These are phyloP conservation scores for Xanthia togata DNA, from an alignment of 2,888 invertebrate genomes.

Conservation along the genomic window DNA sequence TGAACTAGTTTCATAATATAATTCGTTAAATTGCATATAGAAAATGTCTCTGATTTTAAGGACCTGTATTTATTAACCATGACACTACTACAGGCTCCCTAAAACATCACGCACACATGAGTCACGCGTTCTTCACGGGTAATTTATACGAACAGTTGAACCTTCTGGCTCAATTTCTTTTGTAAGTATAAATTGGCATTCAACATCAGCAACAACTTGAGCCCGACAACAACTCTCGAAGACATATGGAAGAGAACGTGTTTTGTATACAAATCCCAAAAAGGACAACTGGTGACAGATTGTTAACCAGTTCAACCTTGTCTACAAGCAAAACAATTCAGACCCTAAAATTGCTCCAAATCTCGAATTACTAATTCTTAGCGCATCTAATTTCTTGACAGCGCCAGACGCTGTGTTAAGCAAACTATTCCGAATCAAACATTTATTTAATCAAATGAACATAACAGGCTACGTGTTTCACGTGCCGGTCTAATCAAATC, in stretches of 20 bases:
- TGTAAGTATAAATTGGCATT: slow-evolving; percentile 36
- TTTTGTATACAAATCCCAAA: slow-evolving; percentile 48
- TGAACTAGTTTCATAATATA: no score
- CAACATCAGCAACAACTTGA: slow-evolving; percentile 47
- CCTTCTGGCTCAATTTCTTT: slow-evolving; percentile 37
- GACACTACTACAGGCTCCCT: not conserved
- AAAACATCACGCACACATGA: not conserved
- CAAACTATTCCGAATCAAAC: slow-evolving; percentile 77
- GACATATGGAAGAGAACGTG: slow-evolving; percentile 59
- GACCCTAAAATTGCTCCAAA: slow-evolving; percentile 28
- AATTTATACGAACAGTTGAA: slow-evolving; percentile 17
- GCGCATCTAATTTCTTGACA: slow-evolving; percentile 70
- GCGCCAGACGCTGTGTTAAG: slow-evolving; percentile 61
- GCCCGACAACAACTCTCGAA: slow-evolving; percentile 51
- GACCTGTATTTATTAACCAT: no score
- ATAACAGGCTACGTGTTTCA: slow-evolving; percentile 81
- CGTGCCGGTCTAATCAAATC: slow-evolving; percentile 81
- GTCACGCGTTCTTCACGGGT: not conserved
- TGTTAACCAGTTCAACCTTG: slow-evolving; percentile 40
- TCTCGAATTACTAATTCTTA: slow-evolving; percentile 72
- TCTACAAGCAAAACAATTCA: slow-evolving; percentile 26
- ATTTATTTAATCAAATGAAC: slow-evolving; percentile 83
- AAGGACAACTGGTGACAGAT: slow-evolving; percentile 52
- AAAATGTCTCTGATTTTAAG: no score
- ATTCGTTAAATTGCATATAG: no score